Evolutionary conservation across 2,113 vertebrate genomes (phyloP), one percentile per base, ranked within the genome.

Genomic region (Tragelaphus strepsiceros): DNA sequence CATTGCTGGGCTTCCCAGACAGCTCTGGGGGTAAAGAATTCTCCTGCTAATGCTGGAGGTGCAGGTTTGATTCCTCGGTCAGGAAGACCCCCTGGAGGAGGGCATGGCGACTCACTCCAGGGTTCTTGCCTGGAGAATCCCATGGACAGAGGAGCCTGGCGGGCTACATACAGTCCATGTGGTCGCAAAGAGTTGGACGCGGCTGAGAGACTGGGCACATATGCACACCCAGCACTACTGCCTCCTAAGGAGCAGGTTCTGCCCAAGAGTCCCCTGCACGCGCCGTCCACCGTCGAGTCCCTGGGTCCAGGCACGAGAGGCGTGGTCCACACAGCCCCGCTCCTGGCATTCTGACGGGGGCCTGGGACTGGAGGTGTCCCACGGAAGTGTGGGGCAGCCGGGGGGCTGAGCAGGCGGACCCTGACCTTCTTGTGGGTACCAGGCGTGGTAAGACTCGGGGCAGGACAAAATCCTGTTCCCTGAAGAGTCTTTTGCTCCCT

Each of bases 181-280:
- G n/a, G n/a, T 13, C 10, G 2, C 19, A 71, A 21, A 39, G 67
- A 71, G 67, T 1, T 6, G 10, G n/a, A 11, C 5, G 0, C 2
- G 9, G 21, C 10, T 35, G 67, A 39, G 61, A 6, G 61, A 7
- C 14, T 7, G 28, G 14, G n/a, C n/a, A 22, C 19, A 6, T 5
- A 3, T 0, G n/a, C n/a, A 35, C n/a, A 21, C 17, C 19, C 21
- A 35, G 62, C 3, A 0, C 19, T 3, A 2, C 46, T 12, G 46
- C 6, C 4, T 12, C 9, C 3, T 11, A 7, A n/a, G 14, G 56
- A 6, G 5, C 3, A 4, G 17, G 1, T 9, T 35, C 14, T 17
- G 35, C 8, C 64, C 26, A 4, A 56, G 53, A 24, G 24, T 6
- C 56, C 56, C 53, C 35, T 0, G 7, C 10, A 2, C 1, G 24